A percentile compares a stretch with the other conserved stretches of the same genome.
phyloP scores from a whole-genome alignment of 2,113 vertebrate genomes.

The Erythrolamprus reginae region DNA sequence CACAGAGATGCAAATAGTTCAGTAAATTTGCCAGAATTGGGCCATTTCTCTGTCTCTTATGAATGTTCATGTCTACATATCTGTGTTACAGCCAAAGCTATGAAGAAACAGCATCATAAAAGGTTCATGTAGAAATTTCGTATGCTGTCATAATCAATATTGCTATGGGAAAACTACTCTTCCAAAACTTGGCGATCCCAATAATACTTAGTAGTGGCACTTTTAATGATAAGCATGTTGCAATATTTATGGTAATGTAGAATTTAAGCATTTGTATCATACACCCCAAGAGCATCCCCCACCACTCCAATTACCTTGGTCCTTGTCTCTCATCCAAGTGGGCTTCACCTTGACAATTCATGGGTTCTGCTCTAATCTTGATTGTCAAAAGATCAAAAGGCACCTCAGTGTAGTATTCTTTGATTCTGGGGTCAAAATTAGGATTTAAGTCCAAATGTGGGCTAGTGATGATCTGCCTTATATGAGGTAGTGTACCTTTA shows the following conservation, averaged over 20 bases:
- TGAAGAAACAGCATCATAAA: neutral
- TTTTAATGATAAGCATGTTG: neutral
- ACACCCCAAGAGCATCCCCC: neutral
- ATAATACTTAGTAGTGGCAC: neutral
- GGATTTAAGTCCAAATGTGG: constrained; percentile 82
- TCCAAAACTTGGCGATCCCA: neutral
- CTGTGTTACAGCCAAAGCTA: neutral
- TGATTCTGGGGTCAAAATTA: constrained; percentile 80
- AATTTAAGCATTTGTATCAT: neutral
- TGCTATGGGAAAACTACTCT: neutral
- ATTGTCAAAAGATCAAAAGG: constrained; percentile 85
- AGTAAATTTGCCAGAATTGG: neutral
- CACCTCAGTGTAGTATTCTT: constrained; percentile 84
- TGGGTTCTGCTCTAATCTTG: constrained; percentile 76
- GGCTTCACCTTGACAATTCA: constrained; percentile 71
- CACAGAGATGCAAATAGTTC: neutral
- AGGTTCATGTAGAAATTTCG: neutral
- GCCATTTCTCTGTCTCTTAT: neutral
- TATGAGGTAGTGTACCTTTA: constrained; percentile 73
- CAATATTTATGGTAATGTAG: neutral
- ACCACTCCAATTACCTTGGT: constrained; percentile 71
- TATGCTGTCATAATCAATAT: neutral
- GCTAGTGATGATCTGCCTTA: constrained; percentile 83
- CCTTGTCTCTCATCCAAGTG: constrained; percentile 81
- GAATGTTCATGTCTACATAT: neutral